phyloP scores from a whole-genome alignment of 2,797 vertebrate species.

The Neoniphon sammara region DNA sequence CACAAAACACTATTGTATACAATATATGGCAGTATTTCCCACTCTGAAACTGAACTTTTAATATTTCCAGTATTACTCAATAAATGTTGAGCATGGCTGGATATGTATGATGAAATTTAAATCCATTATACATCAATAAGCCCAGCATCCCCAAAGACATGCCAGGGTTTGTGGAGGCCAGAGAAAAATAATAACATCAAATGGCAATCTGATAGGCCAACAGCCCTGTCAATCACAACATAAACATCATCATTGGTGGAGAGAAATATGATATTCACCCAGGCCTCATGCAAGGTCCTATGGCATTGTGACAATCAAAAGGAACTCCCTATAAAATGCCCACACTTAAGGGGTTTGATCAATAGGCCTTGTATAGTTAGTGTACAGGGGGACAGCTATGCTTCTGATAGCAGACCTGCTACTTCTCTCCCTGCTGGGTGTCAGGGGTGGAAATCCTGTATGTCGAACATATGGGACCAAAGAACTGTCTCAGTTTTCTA shows the following conservation, averaged over 20 bases:
- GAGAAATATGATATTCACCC: slow-evolving; percentile 12
- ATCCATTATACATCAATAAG: neutral
- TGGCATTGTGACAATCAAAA: slow-evolving; percentile 31
- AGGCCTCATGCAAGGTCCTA: neutral
- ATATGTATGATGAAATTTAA: neutral
- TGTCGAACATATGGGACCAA: slow-evolving; percentile 79
- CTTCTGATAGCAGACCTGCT: slow-evolving; percentile 66
- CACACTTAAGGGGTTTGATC: slow-evolving; percentile 1
- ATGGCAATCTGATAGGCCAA: slow-evolving; percentile 22
- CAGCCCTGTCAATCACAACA: slow-evolving; percentile 38
- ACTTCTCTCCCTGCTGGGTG: slow-evolving; percentile 61
- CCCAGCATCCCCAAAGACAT: slow-evolving; percentile 1
- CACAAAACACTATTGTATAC: no score
- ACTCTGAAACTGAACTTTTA: no score
- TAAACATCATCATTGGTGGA: slow-evolving; percentile 54
- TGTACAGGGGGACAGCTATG: slow-evolving; percentile 62
- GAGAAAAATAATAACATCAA: slow-evolving; percentile 4
- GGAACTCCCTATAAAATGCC: slow-evolving; percentile 62
- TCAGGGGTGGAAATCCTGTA: slow-evolving; percentile 59
- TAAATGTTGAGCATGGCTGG: neutral
- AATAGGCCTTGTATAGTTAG: slow-evolving; percentile 21
- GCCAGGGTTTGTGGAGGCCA: neutral
- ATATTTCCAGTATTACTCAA: neutral
- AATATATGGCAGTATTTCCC: no score
- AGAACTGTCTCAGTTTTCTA: slow-evolving; percentile 81